Evolutionary conservation across 1,140 invertebrate genomes (phyloP).

Genomic region (Apis dorsata): DNA sequence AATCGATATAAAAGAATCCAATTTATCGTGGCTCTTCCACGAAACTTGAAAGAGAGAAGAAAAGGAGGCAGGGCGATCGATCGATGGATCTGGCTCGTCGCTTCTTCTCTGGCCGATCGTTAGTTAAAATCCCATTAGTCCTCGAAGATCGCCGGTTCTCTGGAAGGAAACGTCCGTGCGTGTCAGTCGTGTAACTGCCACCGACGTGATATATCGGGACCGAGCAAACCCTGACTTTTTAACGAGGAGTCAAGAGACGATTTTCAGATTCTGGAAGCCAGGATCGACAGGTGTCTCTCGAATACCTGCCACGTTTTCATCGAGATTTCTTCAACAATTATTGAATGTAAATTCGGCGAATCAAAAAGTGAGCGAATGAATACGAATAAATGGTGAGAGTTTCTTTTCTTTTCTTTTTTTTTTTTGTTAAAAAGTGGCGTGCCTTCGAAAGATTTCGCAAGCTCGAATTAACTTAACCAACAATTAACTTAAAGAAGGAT

Average conservation of each 20-base stretch:
- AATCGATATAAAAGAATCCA: constrained; percentile 34
- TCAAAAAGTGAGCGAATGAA: not conserved
- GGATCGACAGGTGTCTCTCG: constrained; percentile 73
- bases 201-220: constrained; percentile 74
- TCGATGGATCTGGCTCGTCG: constrained; percentile 38
- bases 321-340: constrained; percentile 7
- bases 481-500: not conserved
- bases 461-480: too few relatives aligned
- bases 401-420: too few relatives aligned
- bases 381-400: not conserved
- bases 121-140: constrained; percentile 78
- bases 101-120: constrained; percentile 60
- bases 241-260: constrained; percentile 63
- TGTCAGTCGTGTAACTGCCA: constrained; percentile 71
- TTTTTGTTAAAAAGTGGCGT: too few relatives aligned
- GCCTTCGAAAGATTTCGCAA: too few relatives aligned
- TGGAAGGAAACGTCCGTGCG: constrained; percentile 62
- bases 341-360: not conserved
- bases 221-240: constrained; percentile 65
- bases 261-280: constrained; percentile 59
- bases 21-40: constrained; percentile 28
- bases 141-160: constrained; percentile 68
- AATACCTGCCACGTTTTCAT: constrained; percentile 55
- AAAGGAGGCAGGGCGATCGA: constrained; percentile 16
- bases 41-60: not conserved